Evolutionary conservation across 2,113 vertebrate genomes (phyloP).

Genomic region (Piprites chloris): DNA sequence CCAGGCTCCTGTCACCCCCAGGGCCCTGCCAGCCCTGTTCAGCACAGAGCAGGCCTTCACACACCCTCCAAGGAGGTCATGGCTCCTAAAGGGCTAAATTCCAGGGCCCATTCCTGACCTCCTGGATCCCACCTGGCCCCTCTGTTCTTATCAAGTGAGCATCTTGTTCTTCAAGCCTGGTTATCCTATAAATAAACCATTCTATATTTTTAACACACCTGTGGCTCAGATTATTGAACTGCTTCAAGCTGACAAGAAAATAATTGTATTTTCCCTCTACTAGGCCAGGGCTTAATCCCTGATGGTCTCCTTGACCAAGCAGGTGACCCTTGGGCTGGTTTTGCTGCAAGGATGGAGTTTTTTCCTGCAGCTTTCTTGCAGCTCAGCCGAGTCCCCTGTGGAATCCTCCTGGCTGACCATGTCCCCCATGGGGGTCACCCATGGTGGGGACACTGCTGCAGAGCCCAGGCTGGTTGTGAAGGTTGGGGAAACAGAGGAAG

Average conservation of each 20-base stretch:
- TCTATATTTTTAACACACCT: not conserved
- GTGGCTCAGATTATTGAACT: not conserved
- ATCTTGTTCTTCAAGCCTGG: not conserved
- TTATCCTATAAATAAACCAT: constrained; percentile 35
- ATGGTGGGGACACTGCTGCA: not conserved
- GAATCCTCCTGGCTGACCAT: not conserved
- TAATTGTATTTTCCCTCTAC: not conserved
- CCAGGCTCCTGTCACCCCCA: too few species aligned
- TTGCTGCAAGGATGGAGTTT: not conserved
- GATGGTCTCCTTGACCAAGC: not conserved
- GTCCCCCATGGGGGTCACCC: not conserved
- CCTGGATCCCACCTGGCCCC: not conserved
- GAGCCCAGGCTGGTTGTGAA: not conserved
- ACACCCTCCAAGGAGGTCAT: not conserved
- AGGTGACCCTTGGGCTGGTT: not conserved
- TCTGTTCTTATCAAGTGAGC: not conserved
- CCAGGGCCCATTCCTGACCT: not conserved
- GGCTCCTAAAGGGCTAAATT: not conserved
- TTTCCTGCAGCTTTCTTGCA: not conserved
- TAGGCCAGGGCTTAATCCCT: not conserved
- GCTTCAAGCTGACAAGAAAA: not conserved
- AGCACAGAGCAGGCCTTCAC: not conserved
- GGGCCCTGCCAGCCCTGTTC: not conserved
- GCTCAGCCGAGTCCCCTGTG: not conserved
- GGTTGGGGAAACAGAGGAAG: not conserved